These are phyloP conservation scores for Pseudochaenichthys georgianus DNA, from an alignment of 2,797 vertebrate genomes.

Conservation along the genomic window DNA sequence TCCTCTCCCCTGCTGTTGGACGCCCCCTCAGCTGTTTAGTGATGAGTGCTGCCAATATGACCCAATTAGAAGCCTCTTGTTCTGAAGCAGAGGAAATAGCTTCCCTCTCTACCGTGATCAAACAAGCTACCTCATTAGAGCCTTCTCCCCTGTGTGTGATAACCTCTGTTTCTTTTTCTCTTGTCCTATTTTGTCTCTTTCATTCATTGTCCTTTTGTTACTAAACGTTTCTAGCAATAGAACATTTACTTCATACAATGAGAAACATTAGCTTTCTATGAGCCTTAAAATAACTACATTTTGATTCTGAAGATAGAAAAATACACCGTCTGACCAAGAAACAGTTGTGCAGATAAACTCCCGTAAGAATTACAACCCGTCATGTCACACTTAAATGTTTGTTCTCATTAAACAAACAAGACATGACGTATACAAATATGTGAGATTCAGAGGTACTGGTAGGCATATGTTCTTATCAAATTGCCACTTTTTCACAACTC, in stretches of 20 bases:
- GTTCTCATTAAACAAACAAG: neutral
- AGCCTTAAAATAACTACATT: neutral
- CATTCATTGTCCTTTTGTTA: constrained; percentile 7
- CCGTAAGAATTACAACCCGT: neutral
- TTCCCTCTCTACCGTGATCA: constrained; percentile 65
- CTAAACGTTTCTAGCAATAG: neutral
- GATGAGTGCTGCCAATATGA: constrained; percentile 68
- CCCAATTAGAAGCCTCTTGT: constrained; percentile 70
- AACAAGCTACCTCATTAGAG: constrained; percentile 75
- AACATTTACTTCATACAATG: neutral
- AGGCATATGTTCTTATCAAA: neutral
- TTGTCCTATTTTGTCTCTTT: constrained; percentile 53
- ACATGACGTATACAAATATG: neutral
- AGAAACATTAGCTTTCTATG: neutral
- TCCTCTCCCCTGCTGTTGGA: constrained; percentile 30
- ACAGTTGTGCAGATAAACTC: neutral
- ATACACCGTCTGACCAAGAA: neutral
- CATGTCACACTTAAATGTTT: neutral
- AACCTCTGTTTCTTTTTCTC: constrained; percentile 47
- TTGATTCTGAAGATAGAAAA: neutral
- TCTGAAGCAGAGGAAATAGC: constrained; percentile 66
- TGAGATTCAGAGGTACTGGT: no score
- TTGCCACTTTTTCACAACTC: no score
- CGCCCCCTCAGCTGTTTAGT: constrained; percentile 59
- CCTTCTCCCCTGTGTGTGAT: constrained; percentile 54